Conservation (phyloP, 2,797 vertebrate species). For the Hoplostethus mediterraneus region DNA sequence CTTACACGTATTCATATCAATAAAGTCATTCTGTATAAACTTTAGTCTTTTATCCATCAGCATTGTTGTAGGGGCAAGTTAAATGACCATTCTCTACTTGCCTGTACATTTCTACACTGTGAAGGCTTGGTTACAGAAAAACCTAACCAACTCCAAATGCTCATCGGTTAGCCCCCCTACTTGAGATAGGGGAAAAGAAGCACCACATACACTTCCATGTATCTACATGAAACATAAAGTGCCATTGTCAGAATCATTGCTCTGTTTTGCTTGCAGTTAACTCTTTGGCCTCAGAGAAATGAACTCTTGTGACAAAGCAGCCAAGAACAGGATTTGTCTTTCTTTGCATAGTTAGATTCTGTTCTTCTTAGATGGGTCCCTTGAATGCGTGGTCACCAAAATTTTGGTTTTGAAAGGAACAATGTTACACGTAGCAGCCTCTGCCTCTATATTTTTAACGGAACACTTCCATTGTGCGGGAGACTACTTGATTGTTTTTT, state of each 20-base stretch:
- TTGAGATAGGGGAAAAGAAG: slow-evolving; percentile 49
- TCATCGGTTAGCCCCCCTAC: slow-evolving; percentile 46
- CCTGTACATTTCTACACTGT: slow-evolving; percentile 34
- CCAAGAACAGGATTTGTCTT: slow-evolving; percentile 32
- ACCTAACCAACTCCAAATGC: slow-evolving; percentile 21
- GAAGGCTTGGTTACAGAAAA: slow-evolving; percentile 35
- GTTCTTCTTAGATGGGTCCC: slow-evolving; percentile 16
- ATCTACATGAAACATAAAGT: slow-evolving; percentile 72
- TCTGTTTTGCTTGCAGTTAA: slow-evolving; percentile 52
- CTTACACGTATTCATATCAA: slow-evolving; percentile 12
- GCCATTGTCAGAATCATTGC: slow-evolving; percentile 60
- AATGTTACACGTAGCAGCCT: slow-evolving; percentile 31
- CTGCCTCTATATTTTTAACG: slow-evolving; percentile 34
- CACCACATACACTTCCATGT: slow-evolving; percentile 27
- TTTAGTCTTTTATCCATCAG: slow-evolving; percentile 13
- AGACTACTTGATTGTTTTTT: slow-evolving; percentile 39
- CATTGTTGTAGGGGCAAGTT: neutral
- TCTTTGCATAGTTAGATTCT: slow-evolving; percentile 49
- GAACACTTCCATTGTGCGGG: slow-evolving; percentile 34
- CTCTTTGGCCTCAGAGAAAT: slow-evolving; percentile 52
- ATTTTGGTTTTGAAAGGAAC: slow-evolving; percentile 72
- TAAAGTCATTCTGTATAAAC: slow-evolving; percentile 19
- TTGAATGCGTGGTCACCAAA: slow-evolving; percentile 40
- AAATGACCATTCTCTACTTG: slow-evolving; percentile 14
- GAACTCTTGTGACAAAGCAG: slow-evolving; percentile 22